Evolutionary conservation across 2,888 invertebrate genomes (phyloP).

Genomic region (Drosophila picticornis): DNA sequence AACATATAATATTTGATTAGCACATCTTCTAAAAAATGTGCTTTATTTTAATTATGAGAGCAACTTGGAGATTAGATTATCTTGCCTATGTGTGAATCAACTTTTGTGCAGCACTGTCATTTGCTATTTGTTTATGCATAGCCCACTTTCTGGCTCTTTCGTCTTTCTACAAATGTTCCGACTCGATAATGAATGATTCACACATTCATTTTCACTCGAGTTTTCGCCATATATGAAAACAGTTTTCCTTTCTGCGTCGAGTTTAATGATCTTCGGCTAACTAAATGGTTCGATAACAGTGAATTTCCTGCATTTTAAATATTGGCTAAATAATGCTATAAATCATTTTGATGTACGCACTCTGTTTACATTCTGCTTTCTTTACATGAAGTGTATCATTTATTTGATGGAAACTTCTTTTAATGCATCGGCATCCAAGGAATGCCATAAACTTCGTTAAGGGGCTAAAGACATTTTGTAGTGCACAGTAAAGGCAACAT

Average conservation of each 20-base stretch:
- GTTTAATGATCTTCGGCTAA: constrained; percentile 64
- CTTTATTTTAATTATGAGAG: not conserved
- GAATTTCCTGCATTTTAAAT: constrained; percentile 46
- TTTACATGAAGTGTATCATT: constrained; percentile 31
- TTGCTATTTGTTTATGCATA: constrained; percentile 48
- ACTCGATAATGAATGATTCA: constrained; percentile 45
- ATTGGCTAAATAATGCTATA: constrained; percentile 65
- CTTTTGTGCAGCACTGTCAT: constrained; percentile 53
- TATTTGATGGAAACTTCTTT: constrained; percentile 23
- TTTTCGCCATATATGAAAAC: constrained; percentile 63
- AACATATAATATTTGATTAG: not conserved
- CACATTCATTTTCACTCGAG: constrained; percentile 54
- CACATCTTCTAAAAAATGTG: not conserved
- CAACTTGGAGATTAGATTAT: not conserved
- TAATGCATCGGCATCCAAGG: constrained; percentile 51
- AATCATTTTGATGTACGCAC: constrained; percentile 62
- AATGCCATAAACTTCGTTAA: constrained; percentile 33
- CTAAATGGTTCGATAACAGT: constrained; percentile 60
- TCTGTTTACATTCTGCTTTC: constrained; percentile 36
- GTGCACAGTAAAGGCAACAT: constrained; percentile 30
- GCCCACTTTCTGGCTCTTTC: constrained; percentile 38
- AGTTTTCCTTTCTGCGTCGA: constrained; percentile 20
- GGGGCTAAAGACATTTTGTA: constrained; percentile 47
- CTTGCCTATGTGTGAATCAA: constrained; percentile 11
- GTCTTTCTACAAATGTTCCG: constrained; percentile 55